phyloP scores from a whole-genome alignment of 2,113 vertebrate genomes.

The Numenius arquata region DNA sequence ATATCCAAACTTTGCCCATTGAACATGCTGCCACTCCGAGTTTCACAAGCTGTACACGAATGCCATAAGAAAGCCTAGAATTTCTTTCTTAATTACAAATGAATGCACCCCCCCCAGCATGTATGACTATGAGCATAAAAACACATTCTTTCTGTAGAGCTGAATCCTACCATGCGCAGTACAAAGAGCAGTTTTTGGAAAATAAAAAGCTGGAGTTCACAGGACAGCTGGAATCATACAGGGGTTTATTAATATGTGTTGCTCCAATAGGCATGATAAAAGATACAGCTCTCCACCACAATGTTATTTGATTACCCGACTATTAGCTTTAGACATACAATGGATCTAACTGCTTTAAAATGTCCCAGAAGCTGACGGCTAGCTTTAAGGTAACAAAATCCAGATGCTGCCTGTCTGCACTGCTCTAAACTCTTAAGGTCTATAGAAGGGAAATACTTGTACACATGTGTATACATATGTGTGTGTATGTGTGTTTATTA shows the following conservation, averaged over 20 bases:
- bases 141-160: slow-evolving; percentile 3
- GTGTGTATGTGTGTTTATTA: background rate
- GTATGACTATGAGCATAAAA: slow-evolving; percentile 12
- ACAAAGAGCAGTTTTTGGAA: slow-evolving; percentile 4
- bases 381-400: slow-evolving; percentile 75
- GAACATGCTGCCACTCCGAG: background rate
- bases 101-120: background rate
- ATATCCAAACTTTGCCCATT: background rate
- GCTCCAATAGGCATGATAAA: slow-evolving; percentile 1
- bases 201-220: slow-evolving; percentile 2
- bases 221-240: background rate
- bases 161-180: background rate
- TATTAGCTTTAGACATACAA: slow-evolving; percentile 65
- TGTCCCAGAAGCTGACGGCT: slow-evolving; percentile 72
- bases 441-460: slow-evolving; percentile 24
- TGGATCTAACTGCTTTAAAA: slow-evolving; percentile 70
- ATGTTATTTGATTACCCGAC: slow-evolving; percentile 59
- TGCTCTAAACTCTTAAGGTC: slow-evolving; percentile 36
- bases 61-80: background rate
- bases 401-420: slow-evolving; percentile 72
- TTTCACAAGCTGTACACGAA: background rate
- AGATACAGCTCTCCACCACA: slow-evolving; percentile 5
- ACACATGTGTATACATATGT: background rate
- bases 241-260: slow-evolving; percentile 4
- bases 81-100: slow-evolving; percentile 8